phyloP scores from a whole-genome alignment of 1,140 invertebrate genomes.

The Drosophila willistoni region DNA sequence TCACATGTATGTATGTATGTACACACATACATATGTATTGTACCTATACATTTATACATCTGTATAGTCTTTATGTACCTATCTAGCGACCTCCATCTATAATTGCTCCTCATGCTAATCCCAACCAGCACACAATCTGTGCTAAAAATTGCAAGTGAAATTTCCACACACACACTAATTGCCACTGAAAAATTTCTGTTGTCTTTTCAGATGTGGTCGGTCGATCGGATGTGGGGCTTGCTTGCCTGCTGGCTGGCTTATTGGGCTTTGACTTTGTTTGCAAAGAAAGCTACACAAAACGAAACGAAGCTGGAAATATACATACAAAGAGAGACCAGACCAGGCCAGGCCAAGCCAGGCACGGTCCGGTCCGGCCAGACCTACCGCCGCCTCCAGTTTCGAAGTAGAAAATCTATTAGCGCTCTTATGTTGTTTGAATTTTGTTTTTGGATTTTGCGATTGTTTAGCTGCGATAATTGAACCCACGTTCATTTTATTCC shows the following conservation, averaged over 20 bases:
- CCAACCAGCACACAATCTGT: constrained; percentile 53
- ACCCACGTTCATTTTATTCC: constrained; percentile 74
- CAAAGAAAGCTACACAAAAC: constrained; percentile 62
- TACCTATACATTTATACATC: constrained; percentile 6
- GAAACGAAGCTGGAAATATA: neutral
- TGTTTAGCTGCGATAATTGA: constrained; percentile 78
- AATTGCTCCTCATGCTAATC: constrained; percentile 75
- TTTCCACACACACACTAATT: constrained; percentile 75
- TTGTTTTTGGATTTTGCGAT: constrained; percentile 47
- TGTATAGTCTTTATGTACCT: constrained; percentile 26
- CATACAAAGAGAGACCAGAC: neutral
- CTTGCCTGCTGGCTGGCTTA: neutral
- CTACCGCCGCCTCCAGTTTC: neutral
- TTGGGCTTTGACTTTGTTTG: constrained; percentile 59
- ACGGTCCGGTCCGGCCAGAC: too few species aligned
- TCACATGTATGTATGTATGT: too few species aligned
- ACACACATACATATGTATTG: constrained; percentile 26
- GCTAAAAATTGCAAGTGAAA: constrained; percentile 78
- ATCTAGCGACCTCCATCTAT: constrained; percentile 69
- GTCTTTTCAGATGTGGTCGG: constrained; percentile 22
- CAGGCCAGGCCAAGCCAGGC: too few species aligned
- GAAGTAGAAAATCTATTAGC: constrained; percentile 78
- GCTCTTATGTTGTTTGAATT: constrained; percentile 37
- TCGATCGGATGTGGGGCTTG: constrained; percentile 38
- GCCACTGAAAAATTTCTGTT: constrained; percentile 66